Evolutionary conservation across 2,888 invertebrate species (phyloP), one percentile per base, ranked within the genome.

Genomic region (Molorchus minor): DNA sequence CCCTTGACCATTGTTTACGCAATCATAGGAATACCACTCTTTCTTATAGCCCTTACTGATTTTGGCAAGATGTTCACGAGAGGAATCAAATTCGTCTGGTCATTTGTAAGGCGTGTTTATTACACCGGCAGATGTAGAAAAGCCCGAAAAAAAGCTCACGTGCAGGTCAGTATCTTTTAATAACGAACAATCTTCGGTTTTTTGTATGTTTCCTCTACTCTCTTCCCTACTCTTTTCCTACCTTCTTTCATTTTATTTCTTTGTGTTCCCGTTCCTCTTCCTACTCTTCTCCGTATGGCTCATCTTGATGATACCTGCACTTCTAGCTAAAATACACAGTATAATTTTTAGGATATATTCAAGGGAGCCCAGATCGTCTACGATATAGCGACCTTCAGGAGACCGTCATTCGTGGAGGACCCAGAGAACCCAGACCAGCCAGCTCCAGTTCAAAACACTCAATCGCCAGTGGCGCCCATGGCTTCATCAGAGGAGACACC

Each of bases 51-150:
- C 13, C 81, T 99, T 67, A 95, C 96, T 35, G 96, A 97, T 82
- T 92, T 98, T 77, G 98, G 98, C 67, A 96, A 95, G 83, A 84
- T 94, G 7, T 92, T 98, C 76, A 97, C 96, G 0, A 85, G 94
- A 66, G 87, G 88, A 61, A 92, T 97, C 64, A 97, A 97, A 81
- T 93, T 92, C 79, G 82, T 94, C 16, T 96, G 95, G 94, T 89
- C 92, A 0, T 93, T 88, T 74, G 92, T 93, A 10, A 82, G 94
- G 47, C 84, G 94, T 59, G 82, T 94, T 2, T 94, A 93, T 79
- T 93, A 93, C 75, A 94, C 94, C 0, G 92, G 94, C 61, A 92
- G 91, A 72, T 94, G 93, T 73, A 85, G 87, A 38, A 86, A 86
- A 79, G 91, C 92, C 8, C 84, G 94, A 47, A 86, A 88, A 76